These are phyloP conservation scores for Chloropsis cyanopogon DNA, from an alignment of 2,113 vertebrate species.

Conservation along the genomic window DNA sequence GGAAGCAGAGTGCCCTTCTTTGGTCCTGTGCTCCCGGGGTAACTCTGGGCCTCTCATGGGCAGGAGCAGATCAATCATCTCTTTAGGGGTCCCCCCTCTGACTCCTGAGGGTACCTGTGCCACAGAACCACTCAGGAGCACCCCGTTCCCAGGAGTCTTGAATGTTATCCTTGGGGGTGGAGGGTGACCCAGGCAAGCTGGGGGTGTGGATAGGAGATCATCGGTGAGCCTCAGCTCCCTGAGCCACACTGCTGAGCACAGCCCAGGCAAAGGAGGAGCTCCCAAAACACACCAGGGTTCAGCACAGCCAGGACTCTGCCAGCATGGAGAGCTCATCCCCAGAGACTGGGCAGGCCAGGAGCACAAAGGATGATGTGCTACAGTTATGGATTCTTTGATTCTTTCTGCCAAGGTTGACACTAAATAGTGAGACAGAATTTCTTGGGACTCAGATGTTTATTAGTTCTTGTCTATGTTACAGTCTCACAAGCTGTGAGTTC, in stretches of 20 bases:
- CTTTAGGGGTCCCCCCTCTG: no score
- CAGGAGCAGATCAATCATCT: neutral
- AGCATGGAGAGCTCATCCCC: neutral
- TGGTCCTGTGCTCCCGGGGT: neutral
- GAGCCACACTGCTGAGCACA: neutral
- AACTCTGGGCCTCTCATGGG: neutral
- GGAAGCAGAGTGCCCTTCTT: neutral
- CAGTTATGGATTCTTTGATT: neutral
- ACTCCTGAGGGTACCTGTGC: neutral
- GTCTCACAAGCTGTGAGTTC: neutral
- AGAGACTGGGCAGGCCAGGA: neutral
- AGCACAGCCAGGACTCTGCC: neutral
- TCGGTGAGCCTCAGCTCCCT: neutral
- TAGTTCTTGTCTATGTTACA: neutral
- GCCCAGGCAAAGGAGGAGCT: neutral
- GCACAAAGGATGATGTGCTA: neutral
- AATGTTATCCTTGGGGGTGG: neutral
- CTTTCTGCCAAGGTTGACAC: neutral
- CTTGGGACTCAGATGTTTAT: neutral
- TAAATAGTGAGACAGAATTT: neutral
- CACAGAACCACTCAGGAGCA: neutral
- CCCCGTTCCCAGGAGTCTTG: fast-evolving
- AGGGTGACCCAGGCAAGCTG: neutral
- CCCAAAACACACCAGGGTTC: neutral
- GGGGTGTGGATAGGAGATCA: neutral